Evolutionary conservation across 2,888 invertebrate genomes (phyloP).

Genomic region (Tinea pellionella): DNA sequence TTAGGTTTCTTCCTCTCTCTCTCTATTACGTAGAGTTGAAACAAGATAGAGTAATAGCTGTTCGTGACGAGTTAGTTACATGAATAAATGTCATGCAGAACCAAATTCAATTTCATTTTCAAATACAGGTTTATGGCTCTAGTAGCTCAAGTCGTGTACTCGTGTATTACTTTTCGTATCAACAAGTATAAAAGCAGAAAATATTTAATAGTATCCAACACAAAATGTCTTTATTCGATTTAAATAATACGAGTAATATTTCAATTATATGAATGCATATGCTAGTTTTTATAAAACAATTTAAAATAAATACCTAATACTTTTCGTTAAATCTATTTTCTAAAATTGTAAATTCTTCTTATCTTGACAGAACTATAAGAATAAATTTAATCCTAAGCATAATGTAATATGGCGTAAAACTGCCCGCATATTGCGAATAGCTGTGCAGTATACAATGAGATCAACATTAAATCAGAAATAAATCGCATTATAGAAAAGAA

Average conservation of each 20-base stretch:
- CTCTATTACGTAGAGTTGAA: not conserved
- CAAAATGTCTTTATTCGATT: too few species aligned
- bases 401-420: conserved; percentile 24
- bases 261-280: too few species aligned
- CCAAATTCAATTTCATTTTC: conserved; percentile 51
- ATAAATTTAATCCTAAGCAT: conserved; percentile 18
- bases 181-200: too few species aligned
- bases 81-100: conserved; percentile 50
- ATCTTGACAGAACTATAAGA: conserved; percentile 4
- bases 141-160: conserved; percentile 43
- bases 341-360: conserved; percentile 10
- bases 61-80: conserved; percentile 34
- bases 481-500: conserved; percentile 38
- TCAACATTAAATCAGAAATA: conserved; percentile 35
- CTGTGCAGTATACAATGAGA: conserved; percentile 22
- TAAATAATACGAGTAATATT: too few species aligned
- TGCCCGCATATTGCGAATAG: conserved; percentile 23
- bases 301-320: not conserved
- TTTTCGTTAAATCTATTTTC: not conserved
- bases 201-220: too few species aligned
- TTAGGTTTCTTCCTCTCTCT: not conserved
- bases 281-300: too few species aligned
- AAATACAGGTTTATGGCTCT: conserved; percentile 46
- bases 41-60: not conserved
- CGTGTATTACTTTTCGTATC: conserved; percentile 23